phyloP scores from a whole-genome alignment of 2,797 vertebrate species.

The Cyclopterus lumpus region DNA sequence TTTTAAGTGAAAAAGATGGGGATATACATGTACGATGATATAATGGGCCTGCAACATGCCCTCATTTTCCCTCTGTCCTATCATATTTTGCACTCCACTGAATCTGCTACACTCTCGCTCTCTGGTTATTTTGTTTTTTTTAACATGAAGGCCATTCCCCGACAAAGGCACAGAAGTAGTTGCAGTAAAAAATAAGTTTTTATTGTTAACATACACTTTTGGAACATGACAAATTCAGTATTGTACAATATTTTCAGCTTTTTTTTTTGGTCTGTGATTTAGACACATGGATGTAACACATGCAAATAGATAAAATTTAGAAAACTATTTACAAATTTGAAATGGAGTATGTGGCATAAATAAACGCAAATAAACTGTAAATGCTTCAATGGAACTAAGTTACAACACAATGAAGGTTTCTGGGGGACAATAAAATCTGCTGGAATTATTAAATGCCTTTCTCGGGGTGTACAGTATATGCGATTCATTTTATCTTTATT shows the following conservation, averaged over 20 bases:
- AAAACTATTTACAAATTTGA: background rate
- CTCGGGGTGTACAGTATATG: too few species aligned
- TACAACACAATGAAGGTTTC: too few species aligned
- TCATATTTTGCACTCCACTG: slow-evolving; percentile 26
- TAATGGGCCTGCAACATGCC: slow-evolving; percentile 13
- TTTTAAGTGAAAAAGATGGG: background rate
- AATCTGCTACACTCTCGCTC: background rate
- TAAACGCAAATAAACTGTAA: too few species aligned
- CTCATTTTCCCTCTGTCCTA: slow-evolving; percentile 32
- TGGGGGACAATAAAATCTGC: too few species aligned
- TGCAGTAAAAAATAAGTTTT: background rate
- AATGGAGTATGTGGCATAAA: background rate
- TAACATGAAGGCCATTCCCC: background rate
- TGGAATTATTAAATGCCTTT: too few species aligned
- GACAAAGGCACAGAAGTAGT: background rate
- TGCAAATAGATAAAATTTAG: background rate
- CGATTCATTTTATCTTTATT: too few species aligned
- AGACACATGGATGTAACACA: background rate
- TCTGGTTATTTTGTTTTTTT: background rate
- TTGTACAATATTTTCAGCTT: background rate
- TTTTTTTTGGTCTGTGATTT: background rate
- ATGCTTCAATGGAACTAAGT: too few species aligned
- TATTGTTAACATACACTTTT: background rate
- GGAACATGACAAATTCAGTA: background rate
- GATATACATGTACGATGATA: background rate